Percentiles rank a stretch among this genome's conserved stretches.
phyloP scores from a whole-genome alignment of 2,113 vertebrate species.

The Ceuthmochares aereus region DNA sequence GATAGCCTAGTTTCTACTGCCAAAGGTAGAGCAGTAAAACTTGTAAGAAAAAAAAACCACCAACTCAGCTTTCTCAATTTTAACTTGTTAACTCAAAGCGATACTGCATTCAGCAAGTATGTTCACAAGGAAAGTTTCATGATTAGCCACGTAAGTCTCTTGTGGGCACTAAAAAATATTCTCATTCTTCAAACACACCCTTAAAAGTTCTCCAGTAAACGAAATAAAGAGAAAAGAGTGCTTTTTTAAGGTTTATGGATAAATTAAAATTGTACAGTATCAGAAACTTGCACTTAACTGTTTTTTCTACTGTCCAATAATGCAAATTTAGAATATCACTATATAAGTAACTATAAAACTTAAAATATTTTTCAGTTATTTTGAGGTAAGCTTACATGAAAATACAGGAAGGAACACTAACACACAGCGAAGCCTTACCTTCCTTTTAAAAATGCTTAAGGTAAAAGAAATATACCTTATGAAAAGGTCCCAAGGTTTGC shows the following conservation, averaged over 20 bases:
- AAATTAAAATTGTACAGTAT: neutral
- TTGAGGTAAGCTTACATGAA: neutral
- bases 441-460: neutral
- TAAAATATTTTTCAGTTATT: neutral
- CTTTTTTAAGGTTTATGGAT: neutral
- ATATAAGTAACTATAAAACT: neutral
- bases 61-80: slow-evolving; percentile 23
- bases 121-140: neutral
- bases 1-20: neutral
- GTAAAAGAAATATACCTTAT: slow-evolving; percentile 87
- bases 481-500: slow-evolving; percentile 94
- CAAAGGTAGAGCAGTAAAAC: neutral
- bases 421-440: neutral
- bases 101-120: neutral
- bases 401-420: neutral
- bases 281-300: neutral
- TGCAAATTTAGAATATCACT: neutral
- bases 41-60: neutral
- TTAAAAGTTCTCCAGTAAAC: slow-evolving; percentile 27
- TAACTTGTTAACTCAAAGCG: neutral
- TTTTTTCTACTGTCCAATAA: neutral
- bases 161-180: slow-evolving; percentile 37
- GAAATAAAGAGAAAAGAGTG: neutral
- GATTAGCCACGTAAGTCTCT: slow-evolving; percentile 48
- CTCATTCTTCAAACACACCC: slow-evolving; percentile 23